Evolutionary conservation across 2,113 vertebrate species (phyloP).

Genomic region (Miniopterus natalensis): DNA sequence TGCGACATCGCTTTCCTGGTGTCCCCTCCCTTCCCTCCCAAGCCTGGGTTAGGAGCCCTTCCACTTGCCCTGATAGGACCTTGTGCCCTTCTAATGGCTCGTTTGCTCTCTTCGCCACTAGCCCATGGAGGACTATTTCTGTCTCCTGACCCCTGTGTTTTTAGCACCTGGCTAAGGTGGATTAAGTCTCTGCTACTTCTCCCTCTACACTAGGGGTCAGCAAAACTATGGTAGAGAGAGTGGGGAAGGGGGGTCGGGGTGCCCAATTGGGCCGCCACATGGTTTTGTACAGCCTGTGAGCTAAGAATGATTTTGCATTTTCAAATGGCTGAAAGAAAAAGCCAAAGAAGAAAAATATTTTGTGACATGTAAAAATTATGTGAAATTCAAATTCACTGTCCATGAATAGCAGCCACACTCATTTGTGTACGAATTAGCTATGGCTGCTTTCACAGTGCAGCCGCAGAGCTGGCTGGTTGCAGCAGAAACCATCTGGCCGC

Average conservation of each 20-base stretch:
- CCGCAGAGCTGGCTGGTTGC: neutral
- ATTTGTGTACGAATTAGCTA: neutral
- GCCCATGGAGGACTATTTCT: neutral
- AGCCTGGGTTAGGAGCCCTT: neutral
- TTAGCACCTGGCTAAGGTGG: neutral
- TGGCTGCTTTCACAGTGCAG: neutral
- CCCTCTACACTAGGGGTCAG: neutral
- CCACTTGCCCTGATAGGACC: neutral
- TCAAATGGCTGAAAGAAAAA: neutral
- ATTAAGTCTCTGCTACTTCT: neutral
- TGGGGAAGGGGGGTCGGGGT: neutral
- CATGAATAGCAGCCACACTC: neutral
- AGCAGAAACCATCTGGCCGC: neutral
- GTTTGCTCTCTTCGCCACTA: neutral
- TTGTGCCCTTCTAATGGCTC: neutral
- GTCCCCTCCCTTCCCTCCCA: neutral
- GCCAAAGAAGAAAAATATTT: slow-evolving; percentile 18
- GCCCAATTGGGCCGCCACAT: neutral
- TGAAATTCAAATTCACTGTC: neutral
- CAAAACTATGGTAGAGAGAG: neutral
- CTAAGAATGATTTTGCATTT: slow-evolving; percentile 4
- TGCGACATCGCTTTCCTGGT: neutral
- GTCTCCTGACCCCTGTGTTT: neutral
- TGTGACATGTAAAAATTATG: neutral
- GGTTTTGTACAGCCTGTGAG: neutral